These are phyloP conservation scores for Malurus leucopterus DNA, from an alignment of 2,797 vertebrate species.

Conservation along the genomic window DNA sequence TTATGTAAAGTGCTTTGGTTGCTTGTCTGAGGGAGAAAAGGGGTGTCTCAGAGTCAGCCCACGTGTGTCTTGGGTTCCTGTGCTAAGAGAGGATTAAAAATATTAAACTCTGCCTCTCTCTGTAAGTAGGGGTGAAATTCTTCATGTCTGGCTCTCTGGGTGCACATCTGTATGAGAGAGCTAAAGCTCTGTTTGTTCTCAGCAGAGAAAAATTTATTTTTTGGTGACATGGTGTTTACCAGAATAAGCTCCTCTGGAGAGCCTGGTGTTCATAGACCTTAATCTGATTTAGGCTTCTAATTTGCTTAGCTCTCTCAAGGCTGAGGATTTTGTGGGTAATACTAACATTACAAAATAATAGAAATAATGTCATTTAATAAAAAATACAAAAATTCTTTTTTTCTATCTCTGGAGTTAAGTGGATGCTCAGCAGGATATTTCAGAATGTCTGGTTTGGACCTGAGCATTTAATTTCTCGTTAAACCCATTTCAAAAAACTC, in stretches of 20 bases:
- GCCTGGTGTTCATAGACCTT: background rate
- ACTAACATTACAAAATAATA: background rate
- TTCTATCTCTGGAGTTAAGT: background rate
- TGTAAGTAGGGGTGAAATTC: background rate
- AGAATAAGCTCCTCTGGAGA: background rate
- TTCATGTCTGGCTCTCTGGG: background rate
- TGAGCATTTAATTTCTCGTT: background rate
- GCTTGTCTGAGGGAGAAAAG: background rate
- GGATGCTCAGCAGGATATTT: background rate
- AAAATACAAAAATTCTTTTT: background rate
- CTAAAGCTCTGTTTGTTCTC: background rate
- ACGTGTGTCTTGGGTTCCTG: accelerated
- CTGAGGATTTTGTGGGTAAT: background rate
- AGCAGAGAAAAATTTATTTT: background rate
- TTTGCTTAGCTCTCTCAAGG: background rate
- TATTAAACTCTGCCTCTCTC: background rate
- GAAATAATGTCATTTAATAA: background rate
- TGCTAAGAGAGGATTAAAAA: background rate
- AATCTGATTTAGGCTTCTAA: background rate
- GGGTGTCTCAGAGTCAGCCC: background rate
- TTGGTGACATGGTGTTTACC: background rate
- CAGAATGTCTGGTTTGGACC: background rate
- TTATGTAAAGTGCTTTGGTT: background rate
- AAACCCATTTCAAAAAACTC: background rate
- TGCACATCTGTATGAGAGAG: accelerated